Base-by-base conservation (phyloP, 2,888 invertebrate species). In the Orthosia gracilis region DNA sequence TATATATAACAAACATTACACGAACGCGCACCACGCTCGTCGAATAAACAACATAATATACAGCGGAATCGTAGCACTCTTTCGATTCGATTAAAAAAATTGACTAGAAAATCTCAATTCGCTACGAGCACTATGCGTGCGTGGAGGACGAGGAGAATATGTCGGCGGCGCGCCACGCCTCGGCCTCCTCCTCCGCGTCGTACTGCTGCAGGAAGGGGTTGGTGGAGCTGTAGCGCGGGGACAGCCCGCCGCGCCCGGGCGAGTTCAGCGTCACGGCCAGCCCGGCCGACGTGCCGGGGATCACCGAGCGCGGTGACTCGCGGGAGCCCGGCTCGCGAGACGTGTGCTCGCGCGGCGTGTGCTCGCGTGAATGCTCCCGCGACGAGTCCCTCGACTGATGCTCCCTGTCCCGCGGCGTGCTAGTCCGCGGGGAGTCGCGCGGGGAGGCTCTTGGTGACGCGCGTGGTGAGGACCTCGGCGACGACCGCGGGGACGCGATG, bases 161-260 rank as follows among this genome's bases (percentile, higher is more conserved):
- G 88, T 96, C 95, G 65, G 94, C 90, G 84, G 95, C 92, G 82
- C 94, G 94, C 96, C 96, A 96, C 84, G 95, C 94, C 89, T 96
- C 95, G 83, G 96, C 95, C 87, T 96, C 96, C 83, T 93, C 95
- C 88, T 96, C 95, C 75, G 94, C 95, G 90, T 96, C 95, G 92
- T 97, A 96, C 90, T 96, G 95, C 92, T 96, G 96, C 88, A 97
- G 93, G 92, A 97, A 97, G 73, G 97, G 97, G 93, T 97, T 97
- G 64, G 97, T 97, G 84, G 96, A 90, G 88, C 90, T 94, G 93
- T 95, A 96, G 81, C 96, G 95, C 18, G 96, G 96, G 78, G 94
- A 93, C 70, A 94, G 89, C 17, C 82, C 61, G 18, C 86, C 86
- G 67, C 91, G 70, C 49, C 83, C 92, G 26, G 87, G 85, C 17